A percentile compares a stretch with the other conserved stretches of the same genome.
These are phyloP conservation scores for Nixonia krombeini DNA, from an alignment of 1,140 invertebrate genomes.

Conservation along the genomic window DNA sequence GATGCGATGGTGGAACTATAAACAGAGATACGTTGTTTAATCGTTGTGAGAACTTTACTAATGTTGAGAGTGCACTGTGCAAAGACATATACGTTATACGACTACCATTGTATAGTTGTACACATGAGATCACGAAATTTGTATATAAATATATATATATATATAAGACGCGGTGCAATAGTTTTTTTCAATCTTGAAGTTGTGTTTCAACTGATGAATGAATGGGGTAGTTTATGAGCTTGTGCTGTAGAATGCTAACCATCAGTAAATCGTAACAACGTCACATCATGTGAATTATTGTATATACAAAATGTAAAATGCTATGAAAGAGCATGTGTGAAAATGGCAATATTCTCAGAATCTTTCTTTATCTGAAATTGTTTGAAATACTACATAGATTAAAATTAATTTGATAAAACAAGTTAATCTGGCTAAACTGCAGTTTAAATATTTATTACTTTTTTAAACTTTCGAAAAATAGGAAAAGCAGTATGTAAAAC, in stretches of 20 bases:
- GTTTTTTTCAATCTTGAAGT: slow-evolving; percentile 45
- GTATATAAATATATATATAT: slow-evolving; percentile 51
- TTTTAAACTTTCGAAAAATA: too few species aligned
- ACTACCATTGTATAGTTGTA: slow-evolving; percentile 50
- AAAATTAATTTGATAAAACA: too few species aligned
- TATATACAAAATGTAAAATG: slow-evolving; percentile 28
- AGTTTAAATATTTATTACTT: too few species aligned
- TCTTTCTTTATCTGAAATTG: neutral
- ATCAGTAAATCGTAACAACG: slow-evolving; percentile 18
- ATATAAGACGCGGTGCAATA: slow-evolving; percentile 42
- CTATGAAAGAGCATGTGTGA: neutral
- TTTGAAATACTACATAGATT: too few species aligned
- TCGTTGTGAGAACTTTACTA: slow-evolving; percentile 31
- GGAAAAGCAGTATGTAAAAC: too few species aligned
- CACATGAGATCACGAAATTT: slow-evolving; percentile 56
- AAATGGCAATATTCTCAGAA: neutral
- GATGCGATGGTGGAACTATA: slow-evolving; percentile 3
- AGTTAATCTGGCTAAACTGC: too few species aligned
- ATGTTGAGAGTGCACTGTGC: slow-evolving; percentile 28
- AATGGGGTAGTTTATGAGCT: slow-evolving; percentile 33
- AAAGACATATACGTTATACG: slow-evolving; percentile 37
- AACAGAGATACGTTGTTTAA: slow-evolving; percentile 22
- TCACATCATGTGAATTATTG: slow-evolving; percentile 35
- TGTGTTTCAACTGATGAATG: slow-evolving; percentile 29
- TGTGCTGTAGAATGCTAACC: slow-evolving; percentile 29